A percentile compares a stretch with the other conserved stretches of the same genome.
These are phyloP conservation scores for Somateria mollissima DNA, from an alignment of 2,797 vertebrate species.

Conservation along the genomic window DNA sequence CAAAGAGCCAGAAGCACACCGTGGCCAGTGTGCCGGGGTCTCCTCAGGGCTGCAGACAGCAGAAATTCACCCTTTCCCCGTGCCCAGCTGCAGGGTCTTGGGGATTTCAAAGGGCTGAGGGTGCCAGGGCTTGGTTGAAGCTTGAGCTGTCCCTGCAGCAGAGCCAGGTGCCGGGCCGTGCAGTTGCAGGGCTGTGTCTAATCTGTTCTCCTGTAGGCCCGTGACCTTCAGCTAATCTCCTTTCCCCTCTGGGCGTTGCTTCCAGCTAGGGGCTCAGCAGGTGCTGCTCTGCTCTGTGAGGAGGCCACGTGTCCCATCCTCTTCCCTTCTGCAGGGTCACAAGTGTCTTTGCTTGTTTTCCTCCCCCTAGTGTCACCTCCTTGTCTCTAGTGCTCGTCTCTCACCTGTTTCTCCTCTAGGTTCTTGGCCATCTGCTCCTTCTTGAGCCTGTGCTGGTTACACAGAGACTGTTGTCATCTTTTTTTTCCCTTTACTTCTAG, in stretches of 20 bases:
- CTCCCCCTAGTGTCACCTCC: not conserved
- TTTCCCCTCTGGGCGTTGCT: not conserved
- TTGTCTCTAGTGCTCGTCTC: not conserved
- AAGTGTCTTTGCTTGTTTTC: not conserved
- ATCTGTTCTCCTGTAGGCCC: not conserved
- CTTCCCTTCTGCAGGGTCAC: not conserved
- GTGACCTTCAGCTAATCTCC: conserved; percentile 37
- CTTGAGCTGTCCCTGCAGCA: not conserved
- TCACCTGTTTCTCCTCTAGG: not conserved
- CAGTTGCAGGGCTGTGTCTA: not conserved
- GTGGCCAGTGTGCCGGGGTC: not conserved
- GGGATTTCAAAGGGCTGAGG: not conserved
- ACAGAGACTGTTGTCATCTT: not conserved
- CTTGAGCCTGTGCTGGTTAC: not conserved
- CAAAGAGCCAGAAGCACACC: accelerated
- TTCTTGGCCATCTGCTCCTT: not conserved
- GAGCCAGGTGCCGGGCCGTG: not conserved
- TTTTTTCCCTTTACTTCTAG: not conserved
- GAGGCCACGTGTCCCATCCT: accelerated
- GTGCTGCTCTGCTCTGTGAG: not conserved
- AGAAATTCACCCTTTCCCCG: not conserved
- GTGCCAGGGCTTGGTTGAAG: not conserved
- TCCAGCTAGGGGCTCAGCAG: not conserved
- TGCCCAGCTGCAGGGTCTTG: not conserved
- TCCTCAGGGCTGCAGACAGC: not conserved